A percentile compares a stretch with the other conserved stretches of the same genome.
Evolutionary conservation across 2,888 invertebrate genomes (phyloP).

Genomic region (Drosophila subsilvestris): DNA sequence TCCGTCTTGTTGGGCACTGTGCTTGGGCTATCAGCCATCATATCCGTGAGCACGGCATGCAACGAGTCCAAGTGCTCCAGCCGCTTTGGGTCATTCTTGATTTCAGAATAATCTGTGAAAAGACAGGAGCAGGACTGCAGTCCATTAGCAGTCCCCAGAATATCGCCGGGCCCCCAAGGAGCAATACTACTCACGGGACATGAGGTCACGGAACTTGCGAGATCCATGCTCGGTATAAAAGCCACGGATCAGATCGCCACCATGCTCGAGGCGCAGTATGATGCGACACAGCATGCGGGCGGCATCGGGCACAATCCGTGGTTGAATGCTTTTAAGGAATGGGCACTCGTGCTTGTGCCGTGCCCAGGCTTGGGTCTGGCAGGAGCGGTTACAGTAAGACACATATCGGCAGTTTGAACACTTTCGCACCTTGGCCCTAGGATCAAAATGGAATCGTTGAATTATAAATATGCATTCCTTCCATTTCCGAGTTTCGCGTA

Average conservation of each 20-base stretch:
- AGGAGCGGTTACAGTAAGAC: constrained; percentile 91
- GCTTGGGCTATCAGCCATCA: constrained; percentile 86
- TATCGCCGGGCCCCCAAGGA: rapidly evolving
- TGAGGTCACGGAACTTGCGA: constrained; percentile 92
- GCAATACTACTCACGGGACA: constrained; percentile 90
- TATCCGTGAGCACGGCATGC: constrained; percentile 89
- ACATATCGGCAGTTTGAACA: constrained; percentile 94
- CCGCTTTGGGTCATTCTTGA: constrained; percentile 89
- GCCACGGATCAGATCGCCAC: constrained; percentile 88
- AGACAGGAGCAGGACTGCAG: too few relatives aligned
- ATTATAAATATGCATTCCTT: not conserved
- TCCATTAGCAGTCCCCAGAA: not conserved
- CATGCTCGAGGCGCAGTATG: constrained; percentile 86
- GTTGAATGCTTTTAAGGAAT: constrained; percentile 89
- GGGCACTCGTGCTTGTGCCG: constrained; percentile 93
- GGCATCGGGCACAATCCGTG: constrained; percentile 91
- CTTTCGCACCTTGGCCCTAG: constrained; percentile 89
- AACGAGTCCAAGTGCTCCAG: constrained; percentile 92
- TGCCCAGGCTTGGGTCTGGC: constrained; percentile 93
- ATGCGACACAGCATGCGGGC: constrained; percentile 91
- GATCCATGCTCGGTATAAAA: constrained; percentile 89
- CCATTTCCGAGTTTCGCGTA: too few relatives aligned
- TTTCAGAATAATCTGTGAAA: constrained; percentile 90
- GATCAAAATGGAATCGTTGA: not conserved
- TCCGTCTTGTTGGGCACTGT: constrained; percentile 90